Percentiles rank a stretch among this genome's conserved stretches.
phyloP scores from a whole-genome alignment of 2,113 vertebrate genomes.

The Phyllostomus hastatus region DNA sequence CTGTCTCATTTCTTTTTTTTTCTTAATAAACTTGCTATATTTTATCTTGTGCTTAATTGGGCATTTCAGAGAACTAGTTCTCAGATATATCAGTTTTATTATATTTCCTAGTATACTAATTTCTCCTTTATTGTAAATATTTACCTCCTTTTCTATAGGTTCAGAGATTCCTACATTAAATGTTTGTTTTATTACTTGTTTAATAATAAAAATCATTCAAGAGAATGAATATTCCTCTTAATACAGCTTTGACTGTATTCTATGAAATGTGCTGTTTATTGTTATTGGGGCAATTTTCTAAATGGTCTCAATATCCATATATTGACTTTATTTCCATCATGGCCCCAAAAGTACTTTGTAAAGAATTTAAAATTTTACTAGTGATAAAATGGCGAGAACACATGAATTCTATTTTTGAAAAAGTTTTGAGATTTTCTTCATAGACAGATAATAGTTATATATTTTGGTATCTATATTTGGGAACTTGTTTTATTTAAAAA shows the following conservation, averaged over 20 bases:
- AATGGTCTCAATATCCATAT: background rate
- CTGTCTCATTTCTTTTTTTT: background rate
- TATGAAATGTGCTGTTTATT: background rate
- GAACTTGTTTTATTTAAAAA: background rate
- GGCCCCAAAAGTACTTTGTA: background rate
- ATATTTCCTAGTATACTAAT: background rate
- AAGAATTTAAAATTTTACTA: background rate
- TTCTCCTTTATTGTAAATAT: background rate
- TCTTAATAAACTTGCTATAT: background rate
- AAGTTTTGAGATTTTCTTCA: background rate
- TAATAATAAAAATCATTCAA: background rate
- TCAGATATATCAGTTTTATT: background rate
- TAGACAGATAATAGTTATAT: background rate
- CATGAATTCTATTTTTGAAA: background rate
- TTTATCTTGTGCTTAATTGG: background rate
- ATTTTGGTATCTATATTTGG: background rate
- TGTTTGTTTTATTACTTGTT: background rate
- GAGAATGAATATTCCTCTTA: slow-evolving; percentile 15
- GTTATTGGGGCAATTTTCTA: background rate
- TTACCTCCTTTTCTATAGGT: background rate
- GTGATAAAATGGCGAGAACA: background rate
- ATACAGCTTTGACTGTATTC: slow-evolving; percentile 22
- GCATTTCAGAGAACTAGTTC: background rate
- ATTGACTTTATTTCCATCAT: background rate
- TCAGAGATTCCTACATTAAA: background rate